A percentile compares a stretch with the other conserved stretches of the same genome.
Evolutionary conservation across 2,113 vertebrate genomes (phyloP).

Genomic region (Phrynosoma platyrhinos): DNA sequence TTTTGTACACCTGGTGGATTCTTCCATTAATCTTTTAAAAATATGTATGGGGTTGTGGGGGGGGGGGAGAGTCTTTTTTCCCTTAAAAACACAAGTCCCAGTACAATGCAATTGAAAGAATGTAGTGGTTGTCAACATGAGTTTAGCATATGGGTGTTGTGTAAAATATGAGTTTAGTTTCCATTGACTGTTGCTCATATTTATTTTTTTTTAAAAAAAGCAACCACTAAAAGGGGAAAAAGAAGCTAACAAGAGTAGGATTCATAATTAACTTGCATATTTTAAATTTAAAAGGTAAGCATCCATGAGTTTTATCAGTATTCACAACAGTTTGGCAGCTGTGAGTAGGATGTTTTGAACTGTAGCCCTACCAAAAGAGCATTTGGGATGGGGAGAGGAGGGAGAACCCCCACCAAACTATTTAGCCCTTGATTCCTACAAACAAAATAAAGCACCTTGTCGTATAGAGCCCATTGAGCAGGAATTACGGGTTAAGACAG

Average conservation of each 20-base stretch:
- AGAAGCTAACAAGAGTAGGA: slow-evolving; percentile 34
- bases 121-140: slow-evolving; percentile 91
- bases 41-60: slow-evolving; percentile 79
- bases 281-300: slow-evolving; percentile 16
- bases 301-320: slow-evolving; percentile 35
- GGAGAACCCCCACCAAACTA: slow-evolving; percentile 37
- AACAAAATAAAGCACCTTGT: slow-evolving; percentile 90
- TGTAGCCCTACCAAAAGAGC: slow-evolving; percentile 74
- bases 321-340: slow-evolving; percentile 46
- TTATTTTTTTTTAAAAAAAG: slow-evolving; percentile 56
- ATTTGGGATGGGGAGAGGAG: not conserved
- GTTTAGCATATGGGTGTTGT: slow-evolving; percentile 83
- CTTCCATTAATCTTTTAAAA: slow-evolving; percentile 86
- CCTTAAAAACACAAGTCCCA: slow-evolving; percentile 74
- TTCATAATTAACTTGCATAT: slow-evolving; percentile 30
- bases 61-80: slow-evolving; percentile 40
- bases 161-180: slow-evolving; percentile 78
- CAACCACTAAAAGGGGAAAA: not conserved
- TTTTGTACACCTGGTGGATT: slow-evolving; percentile 90
- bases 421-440: slow-evolving; percentile 74
- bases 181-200: slow-evolving; percentile 74
- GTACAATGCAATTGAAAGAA: slow-evolving; percentile 75
- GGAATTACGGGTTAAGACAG: slow-evolving; percentile 89
- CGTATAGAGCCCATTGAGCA: slow-evolving; percentile 88
- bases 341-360: slow-evolving; percentile 81